Conservation (phyloP, 2,113 vertebrate species). For the Anser brachyrhynchus region DNA sequence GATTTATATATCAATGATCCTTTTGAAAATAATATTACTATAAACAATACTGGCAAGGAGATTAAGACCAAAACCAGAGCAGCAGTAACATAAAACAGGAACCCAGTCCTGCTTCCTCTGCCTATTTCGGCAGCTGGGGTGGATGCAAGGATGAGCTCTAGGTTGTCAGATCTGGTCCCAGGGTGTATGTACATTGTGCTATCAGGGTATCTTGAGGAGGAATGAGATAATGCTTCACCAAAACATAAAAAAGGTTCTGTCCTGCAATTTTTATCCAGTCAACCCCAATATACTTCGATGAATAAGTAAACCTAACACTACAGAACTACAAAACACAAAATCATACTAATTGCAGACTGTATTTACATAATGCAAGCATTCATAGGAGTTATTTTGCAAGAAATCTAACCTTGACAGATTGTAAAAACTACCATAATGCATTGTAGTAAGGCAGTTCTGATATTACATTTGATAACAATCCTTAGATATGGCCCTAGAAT, state of each 20-base stretch:
- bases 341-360: not conserved
- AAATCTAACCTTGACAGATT: not conserved
- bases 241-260: not conserved
- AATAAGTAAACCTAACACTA: not conserved
- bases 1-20: not conserved
- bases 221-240: not conserved
- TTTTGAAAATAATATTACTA: not conserved
- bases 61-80: not conserved
- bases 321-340: not conserved
- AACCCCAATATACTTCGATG: not conserved
- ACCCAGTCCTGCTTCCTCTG: not conserved
- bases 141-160: not conserved
- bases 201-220: not conserved
- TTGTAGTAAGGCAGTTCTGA: not conserved
- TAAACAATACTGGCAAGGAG: not conserved
- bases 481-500: not conserved
- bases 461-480: not conserved
- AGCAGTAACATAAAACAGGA: not conserved
- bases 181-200: not conserved
- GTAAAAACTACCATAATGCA: not conserved
- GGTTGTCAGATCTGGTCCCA: not conserved
- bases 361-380: not conserved
- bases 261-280: not conserved
- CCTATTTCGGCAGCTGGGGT: not conserved
- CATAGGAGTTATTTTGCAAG: not conserved